These are phyloP conservation scores for Eriocheir sinensis DNA, from an alignment of 1,140 invertebrate genomes.

Conservation along the genomic window DNA sequence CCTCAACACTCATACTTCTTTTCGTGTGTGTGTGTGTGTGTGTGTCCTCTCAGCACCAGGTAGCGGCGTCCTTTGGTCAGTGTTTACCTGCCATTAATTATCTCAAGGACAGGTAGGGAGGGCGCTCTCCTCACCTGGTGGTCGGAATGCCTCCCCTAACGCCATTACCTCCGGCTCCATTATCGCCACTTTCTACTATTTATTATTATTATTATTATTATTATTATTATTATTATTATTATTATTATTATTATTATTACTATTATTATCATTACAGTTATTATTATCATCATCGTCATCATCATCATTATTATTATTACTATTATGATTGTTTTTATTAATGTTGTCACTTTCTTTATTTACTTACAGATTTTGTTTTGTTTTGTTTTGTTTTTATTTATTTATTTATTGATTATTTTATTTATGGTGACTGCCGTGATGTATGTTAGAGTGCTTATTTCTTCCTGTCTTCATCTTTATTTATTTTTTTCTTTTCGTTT, in stretches of 20 bases:
- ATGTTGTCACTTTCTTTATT: not conserved
- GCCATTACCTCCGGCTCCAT: not conserved
- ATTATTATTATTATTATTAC: not conserved
- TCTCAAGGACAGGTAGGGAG: not conserved
- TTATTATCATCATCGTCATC: not conserved
- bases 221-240: not conserved
- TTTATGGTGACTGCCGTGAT: too few species aligned
- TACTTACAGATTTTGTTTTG: not conserved
- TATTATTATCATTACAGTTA: not conserved
- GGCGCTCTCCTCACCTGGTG: not conserved
- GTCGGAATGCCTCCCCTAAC: not conserved
- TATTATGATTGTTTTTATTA: not conserved
- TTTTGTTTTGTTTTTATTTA: too few species aligned
- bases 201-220: not conserved
- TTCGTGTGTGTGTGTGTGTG: conserved; percentile 11
- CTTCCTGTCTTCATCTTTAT: too few species aligned
- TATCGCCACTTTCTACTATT: too few species aligned
- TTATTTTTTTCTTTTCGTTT: too few species aligned
- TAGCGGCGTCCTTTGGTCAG: not conserved
- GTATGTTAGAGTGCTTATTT: too few species aligned
- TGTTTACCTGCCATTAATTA: not conserved
- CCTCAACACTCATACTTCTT: too few species aligned
- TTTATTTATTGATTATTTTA: too few species aligned
- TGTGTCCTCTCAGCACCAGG: not conserved
- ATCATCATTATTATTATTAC: too few species aligned